Evolutionary conservation across 2,113 vertebrate species (phyloP), one percentile per base, ranked within the genome.

Genomic region (Dasypus novemcinctus): DNA sequence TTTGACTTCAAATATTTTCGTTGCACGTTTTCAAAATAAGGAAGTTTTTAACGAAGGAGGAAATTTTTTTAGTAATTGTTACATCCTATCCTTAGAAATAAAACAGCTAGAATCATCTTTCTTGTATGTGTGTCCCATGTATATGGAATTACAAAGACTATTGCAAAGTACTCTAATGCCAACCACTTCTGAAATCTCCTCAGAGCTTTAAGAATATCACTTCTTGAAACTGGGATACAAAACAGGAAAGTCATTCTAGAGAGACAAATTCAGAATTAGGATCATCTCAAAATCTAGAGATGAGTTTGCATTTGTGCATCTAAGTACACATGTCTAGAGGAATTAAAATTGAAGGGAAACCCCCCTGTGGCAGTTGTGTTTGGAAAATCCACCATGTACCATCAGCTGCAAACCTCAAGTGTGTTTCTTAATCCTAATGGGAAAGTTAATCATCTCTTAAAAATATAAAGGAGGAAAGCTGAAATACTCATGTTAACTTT

Each of bases 201-300:
- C 87, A 84, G 72, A 96, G 54, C 38, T 84, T 89, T 82, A 43
- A 91, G 49, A 83, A 96, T 93, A 74, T 61, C 64, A 71, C 11
- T 17, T 88, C 46, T 94, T 31, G 6, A 68, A 92, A 92, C 64
- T 3, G 2, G 36, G 68, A 90, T 97, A 90, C 29, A 81, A 76
- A 96, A 54, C 71, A 81, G 17, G 91, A 93, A 84, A 96, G 68
- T 91, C 36, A 52, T 76, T 97, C 81, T 86, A 64, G 97, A 57
- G 79, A 71, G 78, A 74, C 36, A 81, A 63, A 69, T 46, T 76
- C 20, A 75, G 72, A 57, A 80, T 94, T 94, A 97, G 61, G 88
- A 91, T 8, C 83, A 79, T 54, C 41, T 95, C 95, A 96, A 41
- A 97, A 85, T 95, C 23, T 90, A n/a, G 12, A 29, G 25, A 38